A percentile compares a stretch with the other conserved stretches of the same genome.
Conservation (phyloP, 1,140 invertebrate species). For the Rhysida immarginata region DNA sequence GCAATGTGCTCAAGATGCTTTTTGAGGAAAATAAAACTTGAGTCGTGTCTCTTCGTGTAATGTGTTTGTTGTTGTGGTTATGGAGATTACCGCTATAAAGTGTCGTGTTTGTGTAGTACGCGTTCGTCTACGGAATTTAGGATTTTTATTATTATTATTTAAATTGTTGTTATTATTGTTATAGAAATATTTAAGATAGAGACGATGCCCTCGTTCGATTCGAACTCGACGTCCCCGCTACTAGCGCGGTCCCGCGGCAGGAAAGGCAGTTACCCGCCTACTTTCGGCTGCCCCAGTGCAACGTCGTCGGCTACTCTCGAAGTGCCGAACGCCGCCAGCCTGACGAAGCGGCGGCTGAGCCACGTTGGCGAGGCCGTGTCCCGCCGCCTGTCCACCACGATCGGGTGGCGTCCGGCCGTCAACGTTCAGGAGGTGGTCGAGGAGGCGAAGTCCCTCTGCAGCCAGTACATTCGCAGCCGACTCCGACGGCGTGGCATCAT, state of each 20-base stretch:
- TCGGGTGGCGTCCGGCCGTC: constrained; percentile 41
- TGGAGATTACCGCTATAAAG: no score
- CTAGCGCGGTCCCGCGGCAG: neutral
- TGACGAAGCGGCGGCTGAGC: constrained; percentile 39
- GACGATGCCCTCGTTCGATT: no score
- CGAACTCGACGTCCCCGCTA: neutral
- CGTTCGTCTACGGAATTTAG: no score
- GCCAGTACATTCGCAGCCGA: constrained; percentile 45
- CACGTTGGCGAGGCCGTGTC: constrained; percentile 47
- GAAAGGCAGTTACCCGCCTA: neutral
- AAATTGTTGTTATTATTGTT: no score
- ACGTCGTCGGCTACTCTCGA: neutral
- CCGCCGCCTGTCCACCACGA: constrained; percentile 49
- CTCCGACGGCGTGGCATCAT: constrained; percentile 46
- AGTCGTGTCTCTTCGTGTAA: no score
- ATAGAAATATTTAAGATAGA: no score
- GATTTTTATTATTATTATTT: no score
- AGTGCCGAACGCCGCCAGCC: constrained; percentile 1
- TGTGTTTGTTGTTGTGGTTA: no score
- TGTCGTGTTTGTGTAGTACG: no score
- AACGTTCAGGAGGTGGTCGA: constrained; percentile 25
- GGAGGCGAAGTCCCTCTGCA: constrained; percentile 44
- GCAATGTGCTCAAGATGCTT: no score
- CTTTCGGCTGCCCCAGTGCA: neutral
- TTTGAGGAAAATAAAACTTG: no score